Evolutionary conservation across 1,140 invertebrate species (phyloP), one percentile per base, ranked within the genome.

Genomic region (Drosophila teissieri): DNA sequence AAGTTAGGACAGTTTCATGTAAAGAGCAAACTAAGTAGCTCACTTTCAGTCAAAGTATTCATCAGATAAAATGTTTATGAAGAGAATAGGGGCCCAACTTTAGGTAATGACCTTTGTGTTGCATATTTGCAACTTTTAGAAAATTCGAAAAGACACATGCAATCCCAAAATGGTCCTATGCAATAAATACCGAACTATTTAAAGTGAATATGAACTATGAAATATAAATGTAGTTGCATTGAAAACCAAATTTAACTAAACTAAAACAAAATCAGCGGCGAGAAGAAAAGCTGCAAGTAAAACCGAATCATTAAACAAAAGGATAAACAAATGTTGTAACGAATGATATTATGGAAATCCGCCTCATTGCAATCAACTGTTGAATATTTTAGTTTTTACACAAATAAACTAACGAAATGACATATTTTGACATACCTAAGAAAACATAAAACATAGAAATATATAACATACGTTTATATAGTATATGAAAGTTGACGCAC

Each of bases 301-400:
- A 60, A 24, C 37, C 8, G 11, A 57, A 24, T 39, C 40, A 15
- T 31, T 36, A 51, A 52, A 74, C 12, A 56, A 75, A 69, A 57
- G 37, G 42, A 55, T 53, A 76, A 82, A 75, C 72, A 79, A 86
- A 80, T 72, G 84, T 73, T 82, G 83, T 82, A 89, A 89, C 84
- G 85, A 89, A 78, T 89, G 84, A 89, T 89, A 89, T 89, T 89
- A 89, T 89, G 69, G 54, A 89, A 89, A 78, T 80, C 84, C 84
- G 84, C 84, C 84, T 89, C 84, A 89, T 89, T 80, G 85, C 84
- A 89, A 89, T 89, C 84, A 89, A 89, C 62, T 89, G 85, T 89
- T 89, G 52, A 89, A 75, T 83, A 89, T 70, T 63, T 84, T 83
- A 88, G 73, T 79, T 79, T 79, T 48, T 69, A 84, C 73, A 81